phyloP scores from a whole-genome alignment of 1,140 invertebrate species.

The Varroa destructor region DNA sequence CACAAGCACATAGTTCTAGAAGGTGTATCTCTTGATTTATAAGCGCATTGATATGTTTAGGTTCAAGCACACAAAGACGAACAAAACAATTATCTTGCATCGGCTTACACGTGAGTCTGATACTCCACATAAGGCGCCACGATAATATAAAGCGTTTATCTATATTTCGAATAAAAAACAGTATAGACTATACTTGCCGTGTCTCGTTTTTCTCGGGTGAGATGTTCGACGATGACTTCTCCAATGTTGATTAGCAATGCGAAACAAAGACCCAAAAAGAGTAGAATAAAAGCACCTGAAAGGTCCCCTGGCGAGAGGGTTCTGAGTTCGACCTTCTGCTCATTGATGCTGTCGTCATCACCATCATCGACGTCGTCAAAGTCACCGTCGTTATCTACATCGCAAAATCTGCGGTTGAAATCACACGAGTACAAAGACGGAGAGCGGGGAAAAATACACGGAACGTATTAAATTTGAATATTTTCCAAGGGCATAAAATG shows the following conservation, averaged over 20 bases:
- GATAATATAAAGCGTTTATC: no score
- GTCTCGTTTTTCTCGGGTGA: constrained; percentile 20
- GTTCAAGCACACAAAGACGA: no score
- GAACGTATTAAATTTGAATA: no score
- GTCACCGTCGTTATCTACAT: constrained; percentile 22
- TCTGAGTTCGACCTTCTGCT: constrained; percentile 6
- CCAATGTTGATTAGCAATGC: constrained; percentile 1
- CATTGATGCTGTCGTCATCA: neutral
- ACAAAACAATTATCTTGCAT: no score
- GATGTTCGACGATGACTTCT: constrained; percentile 2
- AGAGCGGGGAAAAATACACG: no score
- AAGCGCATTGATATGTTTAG: no score
- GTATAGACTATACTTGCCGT: neutral
- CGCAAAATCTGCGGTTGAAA: neutral
- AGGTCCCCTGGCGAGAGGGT: neutral
- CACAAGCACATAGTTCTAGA: no score
- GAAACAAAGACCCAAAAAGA: constrained; percentile 10
- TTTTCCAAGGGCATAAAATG: no score
- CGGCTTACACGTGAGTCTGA: no score
- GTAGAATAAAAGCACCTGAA: constrained; percentile 11
- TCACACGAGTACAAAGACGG: no score
- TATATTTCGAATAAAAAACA: neutral
- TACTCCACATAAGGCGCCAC: no score
- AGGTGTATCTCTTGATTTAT: no score
- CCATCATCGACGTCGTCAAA: constrained; percentile 22